These are phyloP conservation scores for Philonicus albiceps DNA, from an alignment of 2,888 invertebrate species.

Conservation along the genomic window DNA sequence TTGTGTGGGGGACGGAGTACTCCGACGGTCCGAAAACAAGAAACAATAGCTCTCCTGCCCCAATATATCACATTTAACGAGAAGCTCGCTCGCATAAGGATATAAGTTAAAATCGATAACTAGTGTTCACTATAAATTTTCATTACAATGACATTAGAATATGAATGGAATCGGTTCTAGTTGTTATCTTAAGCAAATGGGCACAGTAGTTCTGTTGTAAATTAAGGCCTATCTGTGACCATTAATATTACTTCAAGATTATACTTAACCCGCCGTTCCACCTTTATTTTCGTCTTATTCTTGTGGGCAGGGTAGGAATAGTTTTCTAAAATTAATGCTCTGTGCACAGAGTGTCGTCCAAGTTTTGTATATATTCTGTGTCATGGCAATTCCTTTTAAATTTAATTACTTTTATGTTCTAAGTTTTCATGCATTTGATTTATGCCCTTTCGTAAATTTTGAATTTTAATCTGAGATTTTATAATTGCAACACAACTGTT, in stretches of 20 bases:
- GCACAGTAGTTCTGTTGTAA: constrained; percentile 17
- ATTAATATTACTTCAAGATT: constrained; percentile 18
- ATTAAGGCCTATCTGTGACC: constrained; percentile 16
- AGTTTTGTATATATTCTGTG: background rate
- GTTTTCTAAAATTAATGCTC: background rate
- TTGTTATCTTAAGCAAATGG: constrained; percentile 26
- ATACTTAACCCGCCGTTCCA: background rate
- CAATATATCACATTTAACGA: background rate
- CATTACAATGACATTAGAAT: constrained; percentile 36
- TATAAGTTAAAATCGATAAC: constrained; percentile 9
- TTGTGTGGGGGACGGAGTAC: background rate
- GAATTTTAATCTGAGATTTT: background rate
- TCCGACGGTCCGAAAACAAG: background rate
- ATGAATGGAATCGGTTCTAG: constrained; percentile 24
- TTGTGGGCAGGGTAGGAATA: background rate
- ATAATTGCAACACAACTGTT: background rate
- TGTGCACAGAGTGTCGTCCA: background rate
- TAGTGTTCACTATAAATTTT: constrained; percentile 30
- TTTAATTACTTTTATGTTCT: background rate
- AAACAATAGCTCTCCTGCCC: background rate
- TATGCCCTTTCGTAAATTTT: background rate
- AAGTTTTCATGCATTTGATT: background rate
- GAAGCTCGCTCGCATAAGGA: background rate
- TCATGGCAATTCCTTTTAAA: background rate
- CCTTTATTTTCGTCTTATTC: background rate